Evolutionary conservation across 2,888 invertebrate species (phyloP).

Genomic region (Drosophila tripunctata): DNA sequence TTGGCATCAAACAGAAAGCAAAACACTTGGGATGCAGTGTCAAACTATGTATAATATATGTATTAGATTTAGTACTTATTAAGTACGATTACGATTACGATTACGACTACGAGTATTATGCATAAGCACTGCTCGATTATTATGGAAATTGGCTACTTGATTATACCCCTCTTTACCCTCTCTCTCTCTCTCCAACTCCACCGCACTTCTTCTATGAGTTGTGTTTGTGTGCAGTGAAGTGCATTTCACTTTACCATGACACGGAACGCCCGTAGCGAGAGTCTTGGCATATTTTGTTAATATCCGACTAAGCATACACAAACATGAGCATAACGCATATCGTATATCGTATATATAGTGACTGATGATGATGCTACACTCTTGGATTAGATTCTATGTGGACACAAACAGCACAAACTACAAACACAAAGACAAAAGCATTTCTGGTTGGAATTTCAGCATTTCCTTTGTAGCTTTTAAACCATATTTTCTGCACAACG

Average conservation of each 20-base stretch:
- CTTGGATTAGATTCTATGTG: constrained; percentile 49
- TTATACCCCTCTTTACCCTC: not conserved
- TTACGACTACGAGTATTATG: not conserved
- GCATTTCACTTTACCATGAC: constrained; percentile 50
- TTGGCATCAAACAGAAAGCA: constrained; percentile 1
- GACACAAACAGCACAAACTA: constrained; percentile 16
- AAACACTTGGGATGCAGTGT: constrained; percentile 11
- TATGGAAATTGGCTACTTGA: constrained; percentile 29
- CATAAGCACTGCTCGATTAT: not conserved
- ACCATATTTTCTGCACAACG: not conserved
- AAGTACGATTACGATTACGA: not conserved
- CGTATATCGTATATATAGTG: not conserved
- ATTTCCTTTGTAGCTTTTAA: constrained; percentile 37
- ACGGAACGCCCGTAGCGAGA: constrained; percentile 58
- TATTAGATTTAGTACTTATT: constrained; percentile 28
- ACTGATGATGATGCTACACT: constrained; percentile 8
- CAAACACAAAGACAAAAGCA: constrained; percentile 39
- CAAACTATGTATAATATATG: constrained; percentile 41
- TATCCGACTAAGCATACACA: not conserved
- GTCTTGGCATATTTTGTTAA: constrained; percentile 39
- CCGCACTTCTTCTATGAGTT: no score
- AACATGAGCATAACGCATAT: not conserved
- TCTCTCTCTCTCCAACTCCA: no score
- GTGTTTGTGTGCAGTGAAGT: constrained; percentile 37
- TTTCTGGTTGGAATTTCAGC: constrained; percentile 34